Percentiles rank a stretch among this genome's conserved stretches.
Evolutionary conservation across 2,113 vertebrate species (phyloP).

Genomic region (Dromas ardeola): DNA sequence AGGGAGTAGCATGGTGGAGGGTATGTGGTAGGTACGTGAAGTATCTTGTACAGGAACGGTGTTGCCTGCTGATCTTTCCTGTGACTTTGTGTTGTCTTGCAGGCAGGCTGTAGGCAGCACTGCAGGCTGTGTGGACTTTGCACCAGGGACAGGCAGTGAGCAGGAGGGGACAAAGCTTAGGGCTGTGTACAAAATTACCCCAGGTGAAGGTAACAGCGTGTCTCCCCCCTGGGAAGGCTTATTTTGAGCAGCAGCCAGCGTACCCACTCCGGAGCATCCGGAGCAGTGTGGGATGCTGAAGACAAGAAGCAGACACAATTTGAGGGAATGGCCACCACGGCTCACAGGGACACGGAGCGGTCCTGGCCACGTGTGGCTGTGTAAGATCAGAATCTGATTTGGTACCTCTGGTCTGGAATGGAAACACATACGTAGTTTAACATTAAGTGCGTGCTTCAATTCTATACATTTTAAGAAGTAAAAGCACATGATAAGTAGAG

Average conservation of each 20-base stretch:
- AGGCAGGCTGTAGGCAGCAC: not conserved
- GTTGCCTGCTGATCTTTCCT: not conserved
- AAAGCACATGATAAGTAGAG: not conserved
- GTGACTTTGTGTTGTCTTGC: not conserved
- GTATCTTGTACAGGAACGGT: not conserved
- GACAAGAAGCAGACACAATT: not conserved
- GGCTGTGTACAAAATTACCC: not conserved
- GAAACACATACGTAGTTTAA: fast-evolving
- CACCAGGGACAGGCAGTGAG: not conserved
- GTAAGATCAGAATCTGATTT: not conserved
- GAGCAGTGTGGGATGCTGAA: not conserved
- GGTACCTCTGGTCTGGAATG: not conserved
- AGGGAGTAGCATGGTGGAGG: not conserved
- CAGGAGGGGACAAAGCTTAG: not conserved
- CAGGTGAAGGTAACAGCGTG: not conserved
- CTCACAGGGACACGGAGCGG: fast-evolving
- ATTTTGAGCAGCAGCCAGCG: not conserved
- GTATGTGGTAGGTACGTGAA: not conserved
- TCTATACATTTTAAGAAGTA: not conserved
- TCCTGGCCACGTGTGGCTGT: not conserved
- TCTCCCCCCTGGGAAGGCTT: not conserved
- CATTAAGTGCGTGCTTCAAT: not conserved
- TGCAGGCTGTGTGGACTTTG: not conserved
- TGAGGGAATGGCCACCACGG: not conserved
- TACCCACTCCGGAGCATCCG: not conserved